phyloP scores from a whole-genome alignment of 2,797 vertebrate genomes.

The Malurus splendens region DNA sequence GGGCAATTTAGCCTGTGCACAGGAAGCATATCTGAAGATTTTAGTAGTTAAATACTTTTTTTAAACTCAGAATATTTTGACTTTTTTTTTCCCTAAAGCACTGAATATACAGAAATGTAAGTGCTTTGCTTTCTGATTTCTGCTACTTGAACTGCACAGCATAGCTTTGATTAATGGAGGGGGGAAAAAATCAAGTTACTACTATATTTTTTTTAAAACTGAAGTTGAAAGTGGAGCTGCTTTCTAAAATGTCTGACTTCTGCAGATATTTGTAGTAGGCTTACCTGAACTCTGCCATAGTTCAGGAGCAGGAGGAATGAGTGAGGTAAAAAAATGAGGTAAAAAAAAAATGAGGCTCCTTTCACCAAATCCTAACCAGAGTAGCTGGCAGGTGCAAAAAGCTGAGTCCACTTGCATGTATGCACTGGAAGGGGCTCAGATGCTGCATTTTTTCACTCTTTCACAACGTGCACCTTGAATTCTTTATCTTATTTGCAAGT shows the following conservation, averaged over 20 bases:
- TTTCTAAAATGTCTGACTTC: not conserved
- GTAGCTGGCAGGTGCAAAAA: not conserved
- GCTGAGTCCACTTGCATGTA: rapidly evolving
- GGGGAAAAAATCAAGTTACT: not conserved
- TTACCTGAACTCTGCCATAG: not conserved
- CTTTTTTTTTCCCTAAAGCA: not conserved
- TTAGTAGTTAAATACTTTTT: not conserved
- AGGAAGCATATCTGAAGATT: not conserved
- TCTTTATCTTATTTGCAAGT: not conserved
- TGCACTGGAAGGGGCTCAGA: not conserved
- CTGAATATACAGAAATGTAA: not conserved
- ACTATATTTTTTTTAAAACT: not conserved
- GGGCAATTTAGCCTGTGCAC: not conserved
- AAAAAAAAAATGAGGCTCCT: not conserved
- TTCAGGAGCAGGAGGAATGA: not conserved
- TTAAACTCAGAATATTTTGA: not conserved
- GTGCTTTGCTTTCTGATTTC: not conserved
- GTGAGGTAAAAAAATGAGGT: not conserved
- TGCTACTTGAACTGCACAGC: not conserved
- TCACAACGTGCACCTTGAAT: not conserved
- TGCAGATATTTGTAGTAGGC: not conserved
- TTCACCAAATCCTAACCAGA: not conserved
- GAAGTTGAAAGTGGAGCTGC: not conserved
- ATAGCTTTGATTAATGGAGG: not conserved
- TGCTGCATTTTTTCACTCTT: not conserved